These are phyloP conservation scores for Sebastes vulpes DNA, from an alignment of 2,797 vertebrate genomes.

Conservation along the genomic window DNA sequence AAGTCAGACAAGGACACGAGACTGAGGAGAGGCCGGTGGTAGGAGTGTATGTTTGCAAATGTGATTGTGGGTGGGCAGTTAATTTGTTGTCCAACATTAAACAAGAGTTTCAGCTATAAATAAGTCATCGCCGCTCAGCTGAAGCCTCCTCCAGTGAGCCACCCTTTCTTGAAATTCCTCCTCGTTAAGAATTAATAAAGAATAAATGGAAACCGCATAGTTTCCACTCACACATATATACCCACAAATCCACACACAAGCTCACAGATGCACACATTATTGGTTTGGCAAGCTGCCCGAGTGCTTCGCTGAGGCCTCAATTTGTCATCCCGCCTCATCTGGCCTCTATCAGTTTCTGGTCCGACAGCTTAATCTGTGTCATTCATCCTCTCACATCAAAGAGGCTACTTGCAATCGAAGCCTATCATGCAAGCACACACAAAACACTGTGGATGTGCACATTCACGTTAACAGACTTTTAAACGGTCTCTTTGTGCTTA, in stretches of 20 bases:
- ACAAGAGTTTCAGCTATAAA: constrained; percentile 57
- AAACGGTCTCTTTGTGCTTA: not conserved
- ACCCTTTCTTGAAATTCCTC: constrained; percentile 56
- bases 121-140: constrained; percentile 41
- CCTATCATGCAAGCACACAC: constrained; percentile 23
- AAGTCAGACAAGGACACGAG: not conserved
- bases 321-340: constrained; percentile 79
- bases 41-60: constrained; percentile 9
- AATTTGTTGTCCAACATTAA: constrained; percentile 37
- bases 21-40: not conserved
- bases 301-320: constrained; percentile 48
- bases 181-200: constrained; percentile 64
- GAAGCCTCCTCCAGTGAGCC: constrained; percentile 49
- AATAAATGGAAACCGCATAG: constrained; percentile 48
- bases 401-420: constrained; percentile 50
- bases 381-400: constrained; percentile 80
- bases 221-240: constrained; percentile 40
- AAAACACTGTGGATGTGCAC: not conserved
- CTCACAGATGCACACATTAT: constrained; percentile 42
- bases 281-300: constrained; percentile 51
- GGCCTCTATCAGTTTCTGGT: constrained; percentile 74
- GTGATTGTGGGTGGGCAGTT: constrained; percentile 26
- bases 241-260: constrained; percentile 24
- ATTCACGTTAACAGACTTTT: not conserved
- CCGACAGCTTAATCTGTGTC: constrained; percentile 81